phyloP scores from a whole-genome alignment of 2,113 vertebrate species.

The Anas platyrhynchos region DNA sequence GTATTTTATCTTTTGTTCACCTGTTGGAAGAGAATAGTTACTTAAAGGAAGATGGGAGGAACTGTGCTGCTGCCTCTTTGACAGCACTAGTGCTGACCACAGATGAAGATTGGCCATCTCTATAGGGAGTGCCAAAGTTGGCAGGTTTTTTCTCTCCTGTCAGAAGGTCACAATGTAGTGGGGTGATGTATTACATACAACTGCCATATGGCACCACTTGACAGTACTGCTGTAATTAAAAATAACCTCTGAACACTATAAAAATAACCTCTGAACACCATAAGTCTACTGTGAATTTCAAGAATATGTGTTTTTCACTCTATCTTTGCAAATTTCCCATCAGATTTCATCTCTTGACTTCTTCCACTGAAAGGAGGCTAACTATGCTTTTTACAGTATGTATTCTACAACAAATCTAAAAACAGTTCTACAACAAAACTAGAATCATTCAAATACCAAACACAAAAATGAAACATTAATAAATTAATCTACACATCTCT shows the following conservation, averaged over 20 bases:
- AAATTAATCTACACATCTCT: background rate
- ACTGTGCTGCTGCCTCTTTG: background rate
- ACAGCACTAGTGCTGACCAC: background rate
- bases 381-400: background rate
- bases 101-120: constrained; percentile 21
- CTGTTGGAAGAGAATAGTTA: background rate
- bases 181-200: constrained; percentile 27
- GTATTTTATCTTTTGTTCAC: background rate
- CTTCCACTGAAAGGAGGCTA: background rate
- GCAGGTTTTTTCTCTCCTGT: constrained; percentile 42
- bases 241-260: constrained; percentile 27
- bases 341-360: background rate
- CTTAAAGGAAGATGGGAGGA: background rate
- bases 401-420: background rate
- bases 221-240: constrained; percentile 37
- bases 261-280: constrained; percentile 1
- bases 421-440: too few species aligned
- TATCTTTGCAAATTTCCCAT: background rate
- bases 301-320: background rate
- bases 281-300: background rate
- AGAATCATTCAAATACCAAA: background rate
- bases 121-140: constrained; percentile 7
- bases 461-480: background rate
- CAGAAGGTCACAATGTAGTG: constrained; percentile 29
- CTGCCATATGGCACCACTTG: constrained; percentile 57